Percentiles rank a stretch among this genome's conserved stretches.
Evolutionary conservation across 1,140 invertebrate genomes (phyloP).

Genomic region (Drosophila ambigua): DNA sequence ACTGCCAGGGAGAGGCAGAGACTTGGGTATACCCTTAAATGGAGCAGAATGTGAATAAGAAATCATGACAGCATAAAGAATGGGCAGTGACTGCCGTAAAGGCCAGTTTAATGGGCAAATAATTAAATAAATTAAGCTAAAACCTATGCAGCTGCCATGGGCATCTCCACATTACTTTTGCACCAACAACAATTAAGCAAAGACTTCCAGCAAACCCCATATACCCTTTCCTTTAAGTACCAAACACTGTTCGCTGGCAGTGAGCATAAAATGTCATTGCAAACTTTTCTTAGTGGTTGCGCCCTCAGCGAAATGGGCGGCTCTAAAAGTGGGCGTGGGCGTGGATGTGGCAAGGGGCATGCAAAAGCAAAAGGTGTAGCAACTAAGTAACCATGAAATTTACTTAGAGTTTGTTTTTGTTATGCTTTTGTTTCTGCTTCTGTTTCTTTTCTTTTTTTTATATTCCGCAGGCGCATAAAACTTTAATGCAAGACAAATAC

Average conservation of each 20-base stretch:
- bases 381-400: slow-evolving; percentile 69
- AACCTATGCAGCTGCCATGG: no score
- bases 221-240: not conserved
- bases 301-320: not conserved
- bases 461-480: slow-evolving; percentile 33
- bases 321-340: not conserved
- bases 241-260: not conserved
- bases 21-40: slow-evolving; percentile 1
- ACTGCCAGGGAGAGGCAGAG: not conserved
- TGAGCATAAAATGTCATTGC: slow-evolving; percentile 34
- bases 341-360: no score
- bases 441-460: slow-evolving; percentile 8
- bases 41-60: no score
- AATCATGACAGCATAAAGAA: no score
- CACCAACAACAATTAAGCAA: no score
- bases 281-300: slow-evolving; percentile 14
- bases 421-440: not conserved
- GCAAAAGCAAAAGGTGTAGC: slow-evolving; percentile 33
- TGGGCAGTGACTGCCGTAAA: no score
- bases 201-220: no score
- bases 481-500: slow-evolving; percentile 59
- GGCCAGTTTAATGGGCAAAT: no score
- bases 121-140: no score
- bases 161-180: no score
- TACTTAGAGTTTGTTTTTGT: slow-evolving; percentile 48